Evolutionary conservation across 2,113 vertebrate genomes (phyloP).

Genomic region (Arvicanthis niloticus): DNA sequence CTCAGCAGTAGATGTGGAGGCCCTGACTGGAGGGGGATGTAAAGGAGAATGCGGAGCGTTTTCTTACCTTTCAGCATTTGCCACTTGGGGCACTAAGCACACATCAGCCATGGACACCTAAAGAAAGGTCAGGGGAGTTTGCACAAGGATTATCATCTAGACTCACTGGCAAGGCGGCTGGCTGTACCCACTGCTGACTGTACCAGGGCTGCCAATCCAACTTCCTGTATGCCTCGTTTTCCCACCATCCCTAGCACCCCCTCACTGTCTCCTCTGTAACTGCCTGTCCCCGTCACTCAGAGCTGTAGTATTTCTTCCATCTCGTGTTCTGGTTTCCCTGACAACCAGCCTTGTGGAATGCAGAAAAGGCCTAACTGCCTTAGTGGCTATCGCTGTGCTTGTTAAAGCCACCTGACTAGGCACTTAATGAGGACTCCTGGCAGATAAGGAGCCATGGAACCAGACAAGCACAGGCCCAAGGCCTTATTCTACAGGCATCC

Average conservation of each 20-base stretch:
- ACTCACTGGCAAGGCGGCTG: background rate
- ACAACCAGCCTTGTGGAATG: slow-evolving; percentile 2
- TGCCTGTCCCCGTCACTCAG: background rate
- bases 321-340: background rate
- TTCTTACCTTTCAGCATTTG: slow-evolving; percentile 95
- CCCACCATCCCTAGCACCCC: background rate
- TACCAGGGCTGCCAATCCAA: background rate
- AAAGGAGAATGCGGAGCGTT: background rate
- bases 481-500: background rate
- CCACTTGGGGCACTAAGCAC: slow-evolving; percentile 96
- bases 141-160: background rate
- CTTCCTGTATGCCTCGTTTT: background rate
- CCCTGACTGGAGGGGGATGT: background rate
- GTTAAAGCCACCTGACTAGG: background rate
- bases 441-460: background rate
- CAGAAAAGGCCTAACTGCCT: background rate
- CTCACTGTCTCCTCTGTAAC: background rate
- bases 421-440: background rate
- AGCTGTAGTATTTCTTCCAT: background rate
- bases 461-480: background rate
- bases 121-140: slow-evolving; percentile 37
- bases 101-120: slow-evolving; percentile 98
- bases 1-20: background rate
- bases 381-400: background rate
- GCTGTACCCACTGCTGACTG: background rate